These are phyloP conservation scores for Nipponacmea schrenckii DNA, from an alignment of 2,888 invertebrate genomes.

Conservation along the genomic window DNA sequence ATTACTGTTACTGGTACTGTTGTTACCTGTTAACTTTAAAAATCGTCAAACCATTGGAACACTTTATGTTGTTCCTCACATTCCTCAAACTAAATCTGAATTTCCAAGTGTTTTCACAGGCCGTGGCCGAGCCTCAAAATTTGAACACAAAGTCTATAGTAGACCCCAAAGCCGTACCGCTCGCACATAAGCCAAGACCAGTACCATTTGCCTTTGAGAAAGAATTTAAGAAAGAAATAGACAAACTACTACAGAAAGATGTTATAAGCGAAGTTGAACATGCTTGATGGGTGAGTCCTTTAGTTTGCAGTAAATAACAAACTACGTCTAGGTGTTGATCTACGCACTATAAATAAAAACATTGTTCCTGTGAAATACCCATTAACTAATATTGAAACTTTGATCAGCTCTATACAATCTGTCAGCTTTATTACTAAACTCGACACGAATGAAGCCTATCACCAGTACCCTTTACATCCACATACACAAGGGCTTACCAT, in stretches of 20 bases:
- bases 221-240: not conserved
- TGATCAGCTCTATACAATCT: not conserved
- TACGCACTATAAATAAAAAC: not conserved
- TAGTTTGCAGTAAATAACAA: not conserved
- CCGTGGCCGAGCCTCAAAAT: not conserved
- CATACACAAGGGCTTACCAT: not conserved
- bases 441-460: no score
- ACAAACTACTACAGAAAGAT: not conserved
- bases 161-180: not conserved
- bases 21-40: no score
- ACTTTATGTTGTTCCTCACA: no score
- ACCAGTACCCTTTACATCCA: not conserved
- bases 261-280: not conserved
- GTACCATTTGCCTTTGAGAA: not conserved
- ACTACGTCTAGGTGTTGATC: not conserved
- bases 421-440: not conserved
- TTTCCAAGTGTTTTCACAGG: not conserved
- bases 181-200: not conserved
- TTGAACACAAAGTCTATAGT: not conserved
- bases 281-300: not conserved
- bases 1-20: no score
- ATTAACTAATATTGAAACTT: not conserved
- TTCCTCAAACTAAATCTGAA: no score
- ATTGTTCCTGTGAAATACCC: slow-evolving; percentile 1
- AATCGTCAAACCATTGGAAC: no score